A percentile compares a stretch with the other conserved stretches of the same genome.
Evolutionary conservation across 2,113 vertebrate genomes (phyloP).

Genomic region (Rissa tridactyla): DNA sequence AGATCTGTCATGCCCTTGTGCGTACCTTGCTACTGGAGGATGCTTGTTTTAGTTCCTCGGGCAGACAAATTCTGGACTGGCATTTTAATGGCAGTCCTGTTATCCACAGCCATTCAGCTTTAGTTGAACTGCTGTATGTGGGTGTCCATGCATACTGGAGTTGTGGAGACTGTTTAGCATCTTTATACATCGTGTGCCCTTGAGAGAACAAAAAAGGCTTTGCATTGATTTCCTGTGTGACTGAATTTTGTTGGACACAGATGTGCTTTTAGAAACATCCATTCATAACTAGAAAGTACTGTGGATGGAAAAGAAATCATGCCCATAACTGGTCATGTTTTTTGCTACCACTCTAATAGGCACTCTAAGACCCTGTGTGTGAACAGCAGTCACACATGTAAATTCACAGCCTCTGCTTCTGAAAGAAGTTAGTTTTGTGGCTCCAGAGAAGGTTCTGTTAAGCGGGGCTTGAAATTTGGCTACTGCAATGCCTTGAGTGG

Average conservation of each 20-base stretch:
- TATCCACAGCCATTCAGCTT: not conserved
- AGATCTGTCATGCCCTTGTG: fast-evolving
- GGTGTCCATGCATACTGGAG: not conserved
- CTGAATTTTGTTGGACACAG: not conserved
- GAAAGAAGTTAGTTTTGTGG: not conserved
- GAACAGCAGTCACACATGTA: not conserved
- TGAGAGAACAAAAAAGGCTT: not conserved
- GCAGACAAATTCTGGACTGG: not conserved
- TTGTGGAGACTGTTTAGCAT: not conserved
- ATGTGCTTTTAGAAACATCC: constrained; percentile 14
- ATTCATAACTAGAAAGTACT: not conserved
- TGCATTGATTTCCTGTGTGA: not conserved
- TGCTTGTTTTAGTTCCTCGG: not conserved
- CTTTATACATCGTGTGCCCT: not conserved
- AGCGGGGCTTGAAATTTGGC: not conserved
- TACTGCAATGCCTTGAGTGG: not conserved
- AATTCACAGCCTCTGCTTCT: not conserved
- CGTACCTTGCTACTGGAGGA: not conserved
- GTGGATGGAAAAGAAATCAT: constrained; percentile 9
- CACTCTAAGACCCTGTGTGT: not conserved
- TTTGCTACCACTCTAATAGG: not conserved
- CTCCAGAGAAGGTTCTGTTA: not conserved
- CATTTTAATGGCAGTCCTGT: not conserved
- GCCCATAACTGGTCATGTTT: not conserved
- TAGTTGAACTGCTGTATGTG: not conserved